A percentile compares a stretch with the other conserved stretches of the same genome.
Conservation (phyloP, 2,888 invertebrate species). For the Odontocolon sp. region DNA sequence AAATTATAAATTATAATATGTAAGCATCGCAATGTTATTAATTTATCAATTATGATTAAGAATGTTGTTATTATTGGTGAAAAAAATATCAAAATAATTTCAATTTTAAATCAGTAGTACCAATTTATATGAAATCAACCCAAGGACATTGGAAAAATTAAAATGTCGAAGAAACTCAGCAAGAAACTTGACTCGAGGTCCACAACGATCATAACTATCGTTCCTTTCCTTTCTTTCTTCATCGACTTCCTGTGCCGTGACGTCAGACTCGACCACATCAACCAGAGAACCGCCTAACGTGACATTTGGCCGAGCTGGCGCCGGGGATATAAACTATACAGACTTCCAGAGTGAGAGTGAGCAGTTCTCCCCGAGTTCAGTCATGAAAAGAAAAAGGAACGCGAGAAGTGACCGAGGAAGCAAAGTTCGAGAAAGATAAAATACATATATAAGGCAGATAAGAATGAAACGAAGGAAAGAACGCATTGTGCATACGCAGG, state of each 20-base stretch:
- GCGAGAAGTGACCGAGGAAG: background rate
- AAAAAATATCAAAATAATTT: too few species aligned
- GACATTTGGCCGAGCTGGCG: slow-evolving; percentile 46
- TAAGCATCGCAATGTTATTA: too few species aligned
- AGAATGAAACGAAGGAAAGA: slow-evolving; percentile 47
- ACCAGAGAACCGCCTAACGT: background rate
- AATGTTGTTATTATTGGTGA: too few species aligned
- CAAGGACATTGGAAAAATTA: too few species aligned
- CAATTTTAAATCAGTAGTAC: too few species aligned
- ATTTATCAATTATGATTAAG: too few species aligned
- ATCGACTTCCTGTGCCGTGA: slow-evolving; percentile 35
- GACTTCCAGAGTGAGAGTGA: slow-evolving; percentile 41
- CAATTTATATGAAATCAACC: too few species aligned
- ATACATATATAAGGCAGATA: slow-evolving; percentile 41
- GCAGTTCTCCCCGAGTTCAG: slow-evolving; percentile 4
- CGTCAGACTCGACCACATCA: slow-evolving; percentile 12
- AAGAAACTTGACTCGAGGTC: background rate
- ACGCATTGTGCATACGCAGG: slow-evolving; percentile 56
- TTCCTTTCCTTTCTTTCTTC: slow-evolving; percentile 21
- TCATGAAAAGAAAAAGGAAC: slow-evolving; percentile 4
- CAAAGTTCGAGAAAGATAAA: slow-evolving; percentile 23
- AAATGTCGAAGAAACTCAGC: too few species aligned
- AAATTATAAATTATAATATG: too few species aligned
- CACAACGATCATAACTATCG: background rate
- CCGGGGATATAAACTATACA: slow-evolving; percentile 37